Base-by-base conservation (phyloP, 1,140 invertebrate genomes). In the Neotoxoptera formosana region DNA sequence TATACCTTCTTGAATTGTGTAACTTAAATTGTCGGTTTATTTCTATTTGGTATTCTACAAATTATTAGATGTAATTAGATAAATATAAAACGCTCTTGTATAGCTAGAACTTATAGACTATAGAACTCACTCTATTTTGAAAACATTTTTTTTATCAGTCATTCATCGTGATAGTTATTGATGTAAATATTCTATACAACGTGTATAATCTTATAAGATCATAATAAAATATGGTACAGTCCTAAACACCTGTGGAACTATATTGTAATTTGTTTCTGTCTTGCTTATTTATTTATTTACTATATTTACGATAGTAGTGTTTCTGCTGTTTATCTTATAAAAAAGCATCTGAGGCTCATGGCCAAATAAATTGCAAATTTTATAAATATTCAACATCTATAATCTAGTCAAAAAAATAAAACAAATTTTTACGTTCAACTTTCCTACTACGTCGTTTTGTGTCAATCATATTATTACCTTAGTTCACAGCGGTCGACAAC, bases 221-320 rank as follows among this genome's bases (percentile, higher is more conserved):
- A 25, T 25, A 14, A 53, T 56, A 17, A 36, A n/a, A n/a, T n/a
- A 34, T 53, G 7, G 21, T 56, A 56, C 9, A 6, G 9, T 36
- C 36, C 34, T 41, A 89, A 89, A 89, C 88, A 89, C 88, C 88
- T 89, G 88, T 89, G 34, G 88, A 53, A 89, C 34, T 41, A 89
- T 30, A 89, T 56, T 89, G 21, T 56, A 30, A 36, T 89, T 56
- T 36, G 7, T 17, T 7, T 21, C 9, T 25, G 21, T 48, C n/a
- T 48, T 34, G 20, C 23, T 36, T 53, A 51, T 36, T 30, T 23
- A 17, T 51, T 21, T 56, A 36, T 56, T 48, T 88, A 30, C 1
- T 25, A 34, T 36, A 7, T 23, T 21, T 9, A 36, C 4, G n/a
- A n/a, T 76, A 76, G 7, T 83, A 17, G 20, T 36, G 7, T 83